Base-by-base conservation (phyloP, 2,797 vertebrate genomes). In the Phrynocephalus guinanensis region DNA sequence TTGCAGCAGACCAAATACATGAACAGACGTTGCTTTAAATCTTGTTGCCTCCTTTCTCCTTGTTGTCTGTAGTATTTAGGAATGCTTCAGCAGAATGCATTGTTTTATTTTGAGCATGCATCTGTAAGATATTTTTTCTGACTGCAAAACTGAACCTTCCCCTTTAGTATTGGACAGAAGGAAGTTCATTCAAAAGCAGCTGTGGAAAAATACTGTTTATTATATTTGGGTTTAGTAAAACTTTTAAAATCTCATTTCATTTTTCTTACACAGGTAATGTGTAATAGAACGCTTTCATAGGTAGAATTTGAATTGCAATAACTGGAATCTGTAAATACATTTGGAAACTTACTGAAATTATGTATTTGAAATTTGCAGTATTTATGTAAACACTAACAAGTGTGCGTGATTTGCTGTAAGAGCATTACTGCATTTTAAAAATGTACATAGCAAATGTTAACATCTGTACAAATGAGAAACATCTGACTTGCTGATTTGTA, bases 311-410 rank as follows among this genome's bases (percentile, higher is more conserved):
- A 81, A 33, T 68, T 52, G 78, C 76, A 94, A 91, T 81, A 85
- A 91, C 79, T 88, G 50, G 60, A 87, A 63, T 87, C 93, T 96
- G 94, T 97, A 96, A 93, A 95, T 95, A 95, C 76, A 88, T 68
- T 94, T 93, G 95, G 95, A 94, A 95, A 83, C 92, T 94, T 94
- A 79, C 81, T 88, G 85, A 93, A 84, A 30, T 11, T 89, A 92
- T 95, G 71, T 95, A 92, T 96, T 94, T 95, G 92, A 95, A 63
- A 94, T 94, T 89, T 76, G 89, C 93, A 93, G 56, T 94, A 92
- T 96, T 95, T 95, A 90, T 93, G 88, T 94, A 88, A 87, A 86
- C 73, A 71, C 83, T 93, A 90, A 78, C 85, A 92, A 95, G 93
- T 95, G 92, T 95, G 92, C 94, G 93, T 83, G n/a, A 92, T 11